These are phyloP conservation scores for Deilephila porcellus DNA, from an alignment of 2,888 invertebrate genomes.

Conservation along the genomic window DNA sequence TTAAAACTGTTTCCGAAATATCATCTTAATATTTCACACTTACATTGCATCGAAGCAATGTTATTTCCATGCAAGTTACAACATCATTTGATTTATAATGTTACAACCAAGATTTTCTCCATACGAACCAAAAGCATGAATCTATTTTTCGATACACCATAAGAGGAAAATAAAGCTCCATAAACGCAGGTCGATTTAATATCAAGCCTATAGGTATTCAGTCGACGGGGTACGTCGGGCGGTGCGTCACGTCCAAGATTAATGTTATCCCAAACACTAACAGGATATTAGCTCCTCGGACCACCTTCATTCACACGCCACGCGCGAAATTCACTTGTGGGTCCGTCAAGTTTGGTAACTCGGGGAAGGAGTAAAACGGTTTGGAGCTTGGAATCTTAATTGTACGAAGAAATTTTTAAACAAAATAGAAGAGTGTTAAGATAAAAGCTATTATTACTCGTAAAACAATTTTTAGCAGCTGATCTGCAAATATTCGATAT, in stretches of 20 bases:
- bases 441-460: too few species aligned
- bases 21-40: too few species aligned
- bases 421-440: too few species aligned
- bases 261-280: conserved; percentile 43
- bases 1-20: too few species aligned
- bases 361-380: background rate
- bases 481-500: too few species aligned
- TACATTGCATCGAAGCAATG: too few species aligned
- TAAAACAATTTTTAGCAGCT: too few species aligned
- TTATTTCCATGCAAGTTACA: background rate
- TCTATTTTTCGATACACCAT: background rate
- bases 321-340: conserved; percentile 13
- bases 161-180: conserved; percentile 8
- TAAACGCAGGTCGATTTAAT: conserved; percentile 16
- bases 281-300: conserved; percentile 37
- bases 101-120: too few species aligned
- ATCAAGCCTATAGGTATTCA: conserved; percentile 24
- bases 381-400: too few species aligned
- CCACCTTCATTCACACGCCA: conserved; percentile 1
- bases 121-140: background rate
- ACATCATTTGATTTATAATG: too few species aligned
- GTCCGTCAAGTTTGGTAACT: background rate
- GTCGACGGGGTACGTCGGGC: background rate
- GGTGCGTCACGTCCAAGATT: conserved; percentile 45
- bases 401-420: too few species aligned